Base-by-base conservation (phyloP, 2,888 invertebrate species). In the Eupithecia vulgata region DNA sequence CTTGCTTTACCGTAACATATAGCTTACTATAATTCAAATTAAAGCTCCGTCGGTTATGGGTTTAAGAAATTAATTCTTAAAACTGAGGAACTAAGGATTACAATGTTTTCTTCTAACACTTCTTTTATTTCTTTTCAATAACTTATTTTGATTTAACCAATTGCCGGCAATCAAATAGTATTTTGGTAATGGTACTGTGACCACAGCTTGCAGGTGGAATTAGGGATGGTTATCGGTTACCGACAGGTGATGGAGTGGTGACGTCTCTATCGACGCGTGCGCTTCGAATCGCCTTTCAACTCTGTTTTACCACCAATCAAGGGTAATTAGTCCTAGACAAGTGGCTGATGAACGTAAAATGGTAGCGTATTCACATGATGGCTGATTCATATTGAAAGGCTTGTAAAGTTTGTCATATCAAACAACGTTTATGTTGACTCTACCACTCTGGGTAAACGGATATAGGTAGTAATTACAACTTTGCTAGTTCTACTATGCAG, bases 241-340 rank as follows among this genome's bases (percentile, higher is more conserved):
- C 64, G 79, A 88, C 93, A 93, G 93, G 91, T 92, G 93, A 84
- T 86, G 79, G 81, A 78, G 78, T 79, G 79, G 78, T 85, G 87
- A 91, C 85, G 87, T 86, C 92, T 91, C 85, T 85, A 89, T 90
- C 82, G 88, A 83, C 90, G 87, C 91, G 92, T 90, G 92, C 92
- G 91, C 87, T 86, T 82, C 92, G 81, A 90, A 92, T 91, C 81
- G 81, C 82, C 81, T 83, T 85, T 87, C 78, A 81, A 81, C 87
- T 88, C 87, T 79, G 82, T 82, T 85, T 87, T 86, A 85, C 76
- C 75, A 81, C 75, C 75, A 82, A 81, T 86, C 81, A 82, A 82
- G 80, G 83, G 81, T 81, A 83, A 87, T 87, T 85, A 83, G 25
- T 30, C 8, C n/a, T 68, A 74, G 71, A 71, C 65, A 74, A 68